phyloP scores from a whole-genome alignment of 2,113 vertebrate genomes.

The Pluvianellus socialis region DNA sequence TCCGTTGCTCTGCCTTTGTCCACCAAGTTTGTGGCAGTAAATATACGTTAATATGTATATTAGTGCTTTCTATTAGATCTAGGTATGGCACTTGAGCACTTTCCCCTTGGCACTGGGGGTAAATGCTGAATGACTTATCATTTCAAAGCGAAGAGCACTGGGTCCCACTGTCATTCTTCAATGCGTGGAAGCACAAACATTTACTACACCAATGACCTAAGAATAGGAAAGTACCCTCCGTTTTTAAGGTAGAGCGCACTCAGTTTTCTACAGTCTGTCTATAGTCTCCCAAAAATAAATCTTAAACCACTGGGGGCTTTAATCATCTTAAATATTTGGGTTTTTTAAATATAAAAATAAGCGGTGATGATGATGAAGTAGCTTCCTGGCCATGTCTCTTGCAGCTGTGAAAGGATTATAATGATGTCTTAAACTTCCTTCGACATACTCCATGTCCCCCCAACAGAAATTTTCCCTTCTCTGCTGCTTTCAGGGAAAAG shows the following conservation, averaged over 20 bases:
- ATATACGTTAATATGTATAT: background rate
- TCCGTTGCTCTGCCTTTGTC: no score
- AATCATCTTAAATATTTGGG: background rate
- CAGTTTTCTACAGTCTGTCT: background rate
- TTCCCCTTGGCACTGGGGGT: background rate
- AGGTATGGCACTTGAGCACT: background rate
- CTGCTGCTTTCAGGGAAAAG: background rate
- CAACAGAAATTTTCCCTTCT: background rate
- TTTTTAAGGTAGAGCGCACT: background rate
- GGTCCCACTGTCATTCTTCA: background rate
- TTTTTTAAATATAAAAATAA: background rate
- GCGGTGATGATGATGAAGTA: background rate
- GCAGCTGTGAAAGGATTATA: background rate
- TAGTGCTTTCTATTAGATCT: background rate
- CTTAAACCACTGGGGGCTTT: background rate
- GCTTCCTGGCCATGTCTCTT: background rate
- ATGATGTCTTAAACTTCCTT: background rate
- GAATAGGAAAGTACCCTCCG: background rate
- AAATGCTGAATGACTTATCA: background rate
- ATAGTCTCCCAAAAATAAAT: background rate
- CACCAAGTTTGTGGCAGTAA: no score
- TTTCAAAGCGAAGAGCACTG: background rate
- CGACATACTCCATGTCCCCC: background rate
- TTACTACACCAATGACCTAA: background rate
- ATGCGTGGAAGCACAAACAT: fast-evolving